Evolutionary conservation across 2,888 invertebrate genomes (phyloP).

Genomic region (Scaptomyza flava): DNA sequence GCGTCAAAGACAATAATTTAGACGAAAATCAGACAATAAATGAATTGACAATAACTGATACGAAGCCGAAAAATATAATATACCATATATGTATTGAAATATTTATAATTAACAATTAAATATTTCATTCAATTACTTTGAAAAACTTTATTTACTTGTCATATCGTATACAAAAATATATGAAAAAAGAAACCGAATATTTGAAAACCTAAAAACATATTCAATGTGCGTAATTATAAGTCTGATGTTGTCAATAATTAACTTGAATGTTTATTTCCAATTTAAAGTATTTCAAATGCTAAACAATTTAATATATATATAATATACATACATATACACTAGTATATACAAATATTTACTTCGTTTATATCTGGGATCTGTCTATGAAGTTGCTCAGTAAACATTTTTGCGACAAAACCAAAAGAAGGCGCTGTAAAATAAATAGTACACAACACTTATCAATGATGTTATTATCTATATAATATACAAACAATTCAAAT

Average conservation of each 20-base stretch:
- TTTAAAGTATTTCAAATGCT: slow-evolving; percentile 60
- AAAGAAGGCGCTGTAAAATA: slow-evolving; percentile 31
- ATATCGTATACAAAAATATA: slow-evolving; percentile 26
- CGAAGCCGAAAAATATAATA: slow-evolving; percentile 12
- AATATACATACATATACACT: slow-evolving; percentile 40
- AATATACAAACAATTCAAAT: slow-evolving; percentile 34
- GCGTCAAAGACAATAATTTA: slow-evolving; percentile 76
- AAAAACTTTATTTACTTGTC: slow-evolving; percentile 30
- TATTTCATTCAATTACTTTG: slow-evolving; percentile 40
- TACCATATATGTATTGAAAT: slow-evolving; percentile 7
- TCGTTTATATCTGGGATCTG: slow-evolving; percentile 52
- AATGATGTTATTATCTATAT: slow-evolving; percentile 52
- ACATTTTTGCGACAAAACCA: slow-evolving; percentile 10
- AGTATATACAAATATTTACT: slow-evolving; percentile 53
- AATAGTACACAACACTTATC: slow-evolving; percentile 39
- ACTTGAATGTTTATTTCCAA: slow-evolving; percentile 57
- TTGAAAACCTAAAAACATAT: slow-evolving; percentile 62
- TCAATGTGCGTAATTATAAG: slow-evolving; percentile 82
- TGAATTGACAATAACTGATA: slow-evolving; percentile 66
- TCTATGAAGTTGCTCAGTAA: slow-evolving; percentile 22
- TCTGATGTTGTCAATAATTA: slow-evolving; percentile 83
- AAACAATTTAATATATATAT: slow-evolving; percentile 30
- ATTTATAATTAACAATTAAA: slow-evolving; percentile 16
- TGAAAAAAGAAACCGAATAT: slow-evolving; percentile 25
- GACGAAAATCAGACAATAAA: slow-evolving; percentile 65